Conservation (phyloP, 1,140 invertebrate species). For the Drosophila parabipectinata region DNA sequence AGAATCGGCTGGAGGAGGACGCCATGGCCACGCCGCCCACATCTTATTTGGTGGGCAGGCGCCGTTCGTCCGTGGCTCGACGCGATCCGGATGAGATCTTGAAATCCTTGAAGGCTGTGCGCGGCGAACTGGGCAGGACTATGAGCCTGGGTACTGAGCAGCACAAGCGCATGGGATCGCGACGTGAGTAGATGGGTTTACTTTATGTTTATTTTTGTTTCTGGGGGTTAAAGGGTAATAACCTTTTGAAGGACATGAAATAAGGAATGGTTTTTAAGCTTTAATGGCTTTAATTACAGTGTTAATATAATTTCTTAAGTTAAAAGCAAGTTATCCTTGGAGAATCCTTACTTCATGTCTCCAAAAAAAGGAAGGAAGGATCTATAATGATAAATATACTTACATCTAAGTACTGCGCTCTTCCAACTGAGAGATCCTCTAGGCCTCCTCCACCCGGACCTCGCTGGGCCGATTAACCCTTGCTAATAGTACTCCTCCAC, state of each 20-base stretch:
- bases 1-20: conserved; percentile 84
- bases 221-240: neutral
- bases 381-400: neutral
- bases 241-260: neutral
- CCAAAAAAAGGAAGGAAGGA: neutral
- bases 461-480: conserved; percentile 16
- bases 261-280: neutral
- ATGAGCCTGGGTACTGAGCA: conserved; percentile 89
- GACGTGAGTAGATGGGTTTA: conserved; percentile 86
- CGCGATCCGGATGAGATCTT: conserved; percentile 93
- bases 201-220: no score
- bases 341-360: conserved; percentile 1
- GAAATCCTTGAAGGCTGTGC: conserved; percentile 90
- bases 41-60: conserved; percentile 87
- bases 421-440: neutral
- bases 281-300: no score
- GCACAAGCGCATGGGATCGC: conserved; percentile 85
- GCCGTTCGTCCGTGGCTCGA: conserved; percentile 91
- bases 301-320: no score
- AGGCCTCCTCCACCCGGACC: neutral
- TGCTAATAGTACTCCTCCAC: conserved; percentile 8
- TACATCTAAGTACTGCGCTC: neutral
- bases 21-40: conserved; percentile 85
- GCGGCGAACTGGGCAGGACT: conserved; percentile 91
- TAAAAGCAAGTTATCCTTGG: no score